Percentiles rank a stretch among this genome's conserved stretches.
Conservation (phyloP, 2,797 vertebrate genomes). For the Anguilla obscura region DNA sequence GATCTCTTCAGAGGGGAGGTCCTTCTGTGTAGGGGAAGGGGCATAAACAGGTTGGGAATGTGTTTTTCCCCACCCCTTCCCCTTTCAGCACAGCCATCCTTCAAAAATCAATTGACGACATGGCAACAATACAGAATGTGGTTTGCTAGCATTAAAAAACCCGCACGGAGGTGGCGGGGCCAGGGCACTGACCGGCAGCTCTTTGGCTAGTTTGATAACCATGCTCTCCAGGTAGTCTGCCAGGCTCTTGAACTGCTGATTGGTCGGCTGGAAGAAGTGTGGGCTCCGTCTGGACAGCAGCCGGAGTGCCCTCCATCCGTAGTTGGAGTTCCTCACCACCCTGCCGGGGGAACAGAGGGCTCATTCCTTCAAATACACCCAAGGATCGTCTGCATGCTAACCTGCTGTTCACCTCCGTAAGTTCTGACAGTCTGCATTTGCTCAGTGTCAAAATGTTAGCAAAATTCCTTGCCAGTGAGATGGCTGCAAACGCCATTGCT, state of each 20-base stretch:
- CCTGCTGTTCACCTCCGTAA: background rate
- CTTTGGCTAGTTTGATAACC: constrained; percentile 98
- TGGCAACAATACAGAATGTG: background rate
- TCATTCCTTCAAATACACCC: background rate
- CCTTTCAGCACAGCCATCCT: background rate
- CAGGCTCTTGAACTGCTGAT: constrained; percentile 97
- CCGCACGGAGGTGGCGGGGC: background rate
- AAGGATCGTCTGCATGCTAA: background rate
- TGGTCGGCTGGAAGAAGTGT: constrained; percentile 98
- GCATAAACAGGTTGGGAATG: background rate
- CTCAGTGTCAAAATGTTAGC: background rate
- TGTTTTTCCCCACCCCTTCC: background rate
- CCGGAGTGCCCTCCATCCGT: constrained; percentile 93
- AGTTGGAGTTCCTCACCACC: constrained; percentile 95
- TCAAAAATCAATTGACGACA: background rate
- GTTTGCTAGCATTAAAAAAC: background rate
- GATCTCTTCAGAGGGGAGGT: constrained; percentile 97
- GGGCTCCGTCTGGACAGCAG: constrained; percentile 93
- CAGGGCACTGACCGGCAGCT: constrained; percentile 86
- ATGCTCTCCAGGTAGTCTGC: constrained; percentile 97
- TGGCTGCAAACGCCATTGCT: background rate
- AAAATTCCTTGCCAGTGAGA: background rate
- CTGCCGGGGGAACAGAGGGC: constrained; percentile 56
- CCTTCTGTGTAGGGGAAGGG: constrained; percentile 64
- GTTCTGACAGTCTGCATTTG: background rate